A percentile compares a stretch with the other conserved stretches of the same genome.
These are phyloP conservation scores for Troilus luridus DNA, from an alignment of 2,888 invertebrate species.

Conservation along the genomic window DNA sequence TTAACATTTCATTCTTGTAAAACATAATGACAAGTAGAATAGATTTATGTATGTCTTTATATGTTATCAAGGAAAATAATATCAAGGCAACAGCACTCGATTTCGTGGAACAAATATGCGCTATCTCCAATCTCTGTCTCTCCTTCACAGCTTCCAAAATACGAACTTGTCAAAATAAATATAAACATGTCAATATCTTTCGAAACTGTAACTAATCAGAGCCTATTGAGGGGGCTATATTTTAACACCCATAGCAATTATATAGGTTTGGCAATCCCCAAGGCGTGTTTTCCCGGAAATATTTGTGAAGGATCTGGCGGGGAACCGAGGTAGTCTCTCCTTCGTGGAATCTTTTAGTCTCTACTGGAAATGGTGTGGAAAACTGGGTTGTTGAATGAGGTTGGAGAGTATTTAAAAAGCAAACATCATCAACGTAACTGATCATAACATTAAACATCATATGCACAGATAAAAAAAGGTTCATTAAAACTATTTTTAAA, in stretches of 20 bases:
- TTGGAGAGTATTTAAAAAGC: background rate
- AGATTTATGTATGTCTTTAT: background rate
- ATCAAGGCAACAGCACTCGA: background rate
- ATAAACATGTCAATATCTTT: conserved; percentile 23
- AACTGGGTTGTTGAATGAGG: background rate
- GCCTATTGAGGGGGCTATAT: background rate
- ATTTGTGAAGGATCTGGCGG: background rate
- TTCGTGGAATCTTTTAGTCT: background rate
- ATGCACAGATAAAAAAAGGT: too few relatives aligned
- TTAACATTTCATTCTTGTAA: too few relatives aligned
- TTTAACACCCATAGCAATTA: background rate
- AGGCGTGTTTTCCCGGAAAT: background rate
- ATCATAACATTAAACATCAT: too few relatives aligned
- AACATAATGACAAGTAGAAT: too few relatives aligned
- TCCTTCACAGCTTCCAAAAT: background rate
- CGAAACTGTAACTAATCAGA: background rate
- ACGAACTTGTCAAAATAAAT: background rate
- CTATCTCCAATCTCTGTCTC: background rate
- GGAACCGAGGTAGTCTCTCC: background rate
- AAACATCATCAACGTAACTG: too few relatives aligned
- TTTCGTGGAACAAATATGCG: background rate
- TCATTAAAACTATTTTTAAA: too few relatives aligned
- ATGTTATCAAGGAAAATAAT: background rate
- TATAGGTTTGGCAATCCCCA: background rate
- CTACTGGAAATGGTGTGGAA: background rate